Base-by-base conservation (phyloP, 2,113 vertebrate genomes). In the Cochlearius cochlearius region DNA sequence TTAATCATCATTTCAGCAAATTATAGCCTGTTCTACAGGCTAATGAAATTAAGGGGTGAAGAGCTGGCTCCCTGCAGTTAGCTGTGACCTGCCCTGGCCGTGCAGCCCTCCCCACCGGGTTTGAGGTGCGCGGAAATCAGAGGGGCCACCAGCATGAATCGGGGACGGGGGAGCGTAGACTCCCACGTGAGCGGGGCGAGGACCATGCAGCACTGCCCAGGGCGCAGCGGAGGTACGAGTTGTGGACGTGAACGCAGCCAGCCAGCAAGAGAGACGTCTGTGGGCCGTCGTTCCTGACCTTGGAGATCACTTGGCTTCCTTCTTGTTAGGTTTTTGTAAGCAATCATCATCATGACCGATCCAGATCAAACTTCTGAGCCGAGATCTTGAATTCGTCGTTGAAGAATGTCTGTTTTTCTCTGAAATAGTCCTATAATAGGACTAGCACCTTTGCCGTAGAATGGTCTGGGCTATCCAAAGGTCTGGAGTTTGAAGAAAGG, bases 1-100 rank as follows among this genome's bases (percentile, higher is more conserved):
- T 96, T 95, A 95, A 92, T 95, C 41, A 49, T 93, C 12, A 55
- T 93, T 92, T 97, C 88, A 88, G 63, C 88, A 92, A 76, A 88
- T 94, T 50, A 41, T 6, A 79, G 81, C n/a, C 45, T 47, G 32
- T 90, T 88, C 53, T 60, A 16, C 66, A 11, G 74, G 27, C 92
- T 88, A 26, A 50, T 76, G 67, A 38, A 82, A 36, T 27, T 0
- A 38, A 39, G 52, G 21, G 15, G 52, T 0, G 49, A 52, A 10
- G 90, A 64, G 67, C 66, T 85, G 86, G 50, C 41, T 67, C 10
- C 52, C 53, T 50, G 39, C 32, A 13, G 77, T 0, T 9, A 9
- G 32, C 53, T 23, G 60, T 74, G 73, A 26, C 84, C 55, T 62
- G 75, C 52, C 55, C 38, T 25, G 3, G 43, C 67, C 32, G 5